phyloP scores from a whole-genome alignment of 2,888 invertebrate species.

The Ethmia dodecea region DNA sequence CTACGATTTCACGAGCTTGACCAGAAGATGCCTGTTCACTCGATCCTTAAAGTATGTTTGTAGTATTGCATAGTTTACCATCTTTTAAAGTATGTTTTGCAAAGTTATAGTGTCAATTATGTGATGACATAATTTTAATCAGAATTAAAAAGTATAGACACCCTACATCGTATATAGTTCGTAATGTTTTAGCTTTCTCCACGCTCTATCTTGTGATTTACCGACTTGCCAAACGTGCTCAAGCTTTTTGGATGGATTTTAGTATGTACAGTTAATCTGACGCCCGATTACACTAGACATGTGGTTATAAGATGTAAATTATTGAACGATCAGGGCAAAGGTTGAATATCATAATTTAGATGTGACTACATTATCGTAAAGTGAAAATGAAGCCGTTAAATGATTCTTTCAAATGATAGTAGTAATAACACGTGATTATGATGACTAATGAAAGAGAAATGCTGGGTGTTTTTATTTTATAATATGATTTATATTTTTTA shows the following conservation, averaged over 20 bases:
- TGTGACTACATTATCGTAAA: neutral
- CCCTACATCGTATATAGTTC: conserved; percentile 15
- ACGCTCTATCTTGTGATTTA: conserved; percentile 52
- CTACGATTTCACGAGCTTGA: too few relatives aligned
- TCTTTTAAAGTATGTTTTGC: too few relatives aligned
- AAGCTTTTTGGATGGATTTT: conserved; percentile 31
- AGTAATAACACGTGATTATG: too few relatives aligned
- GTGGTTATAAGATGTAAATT: conserved; percentile 12
- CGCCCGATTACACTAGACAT: conserved; percentile 2
- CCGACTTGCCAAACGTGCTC: conserved; percentile 45
- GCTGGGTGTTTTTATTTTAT: too few relatives aligned
- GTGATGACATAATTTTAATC: conserved; percentile 3
- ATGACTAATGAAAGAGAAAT: too few relatives aligned
- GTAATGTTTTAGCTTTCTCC: conserved; percentile 46
- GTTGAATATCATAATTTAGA: conserved; percentile 8
- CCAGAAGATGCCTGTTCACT: too few relatives aligned
- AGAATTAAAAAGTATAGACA: conserved; percentile 18
- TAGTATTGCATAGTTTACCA: too few relatives aligned
- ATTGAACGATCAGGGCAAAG: conserved; percentile 9
- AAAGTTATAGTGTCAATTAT: too few relatives aligned
- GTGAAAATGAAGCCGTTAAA: conserved; percentile 4
- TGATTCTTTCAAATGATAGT: too few relatives aligned
- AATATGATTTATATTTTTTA: too few relatives aligned
- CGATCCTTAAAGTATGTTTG: too few relatives aligned
- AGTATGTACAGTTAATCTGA: conserved; percentile 10